Conservation (phyloP, 2,888 invertebrate species). For the Buathra laborator region DNA sequence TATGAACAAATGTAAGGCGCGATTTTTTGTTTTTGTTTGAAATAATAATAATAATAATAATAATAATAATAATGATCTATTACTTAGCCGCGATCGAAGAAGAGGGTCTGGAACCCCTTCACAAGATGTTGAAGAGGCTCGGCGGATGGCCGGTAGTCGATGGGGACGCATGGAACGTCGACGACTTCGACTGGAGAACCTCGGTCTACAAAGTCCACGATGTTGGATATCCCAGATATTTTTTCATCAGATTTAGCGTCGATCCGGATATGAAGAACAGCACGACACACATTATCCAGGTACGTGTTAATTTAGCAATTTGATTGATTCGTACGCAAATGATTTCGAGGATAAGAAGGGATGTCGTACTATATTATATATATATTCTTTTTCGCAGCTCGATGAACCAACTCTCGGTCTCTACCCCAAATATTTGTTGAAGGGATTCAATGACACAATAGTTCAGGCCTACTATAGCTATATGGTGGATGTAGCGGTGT, state of each 20-base stretch:
- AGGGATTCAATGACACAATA: constrained; percentile 93
- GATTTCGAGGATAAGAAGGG: background rate
- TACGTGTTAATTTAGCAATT: constrained; percentile 85
- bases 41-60: background rate
- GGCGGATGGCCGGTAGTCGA: constrained; percentile 97
- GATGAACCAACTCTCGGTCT: constrained; percentile 95
- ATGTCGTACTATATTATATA: background rate
- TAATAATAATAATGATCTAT: constrained; percentile 52
- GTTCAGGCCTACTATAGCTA: constrained; percentile 95
- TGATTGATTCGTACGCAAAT: too few species aligned
- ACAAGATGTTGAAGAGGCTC: constrained; percentile 89
- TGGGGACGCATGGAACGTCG: constrained; percentile 90
- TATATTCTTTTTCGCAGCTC: constrained; percentile 87
- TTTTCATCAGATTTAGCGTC: constrained; percentile 95
- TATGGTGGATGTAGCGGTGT: constrained; percentile 94
- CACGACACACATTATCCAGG: constrained; percentile 93
- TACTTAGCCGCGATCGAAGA: constrained; percentile 91
- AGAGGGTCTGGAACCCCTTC: constrained; percentile 91
- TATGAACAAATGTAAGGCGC: constrained; percentile 94
- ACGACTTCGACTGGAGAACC: constrained; percentile 92
- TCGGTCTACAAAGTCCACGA: constrained; percentile 93
- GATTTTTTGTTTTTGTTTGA: background rate
- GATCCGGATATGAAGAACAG: constrained; percentile 97
- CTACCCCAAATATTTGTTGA: constrained; percentile 94
- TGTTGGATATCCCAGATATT: constrained; percentile 94